A percentile compares a stretch with the other conserved stretches of the same genome.
Evolutionary conservation across 2,888 invertebrate genomes (phyloP).

Genomic region (Cephus rjabovi): DNA sequence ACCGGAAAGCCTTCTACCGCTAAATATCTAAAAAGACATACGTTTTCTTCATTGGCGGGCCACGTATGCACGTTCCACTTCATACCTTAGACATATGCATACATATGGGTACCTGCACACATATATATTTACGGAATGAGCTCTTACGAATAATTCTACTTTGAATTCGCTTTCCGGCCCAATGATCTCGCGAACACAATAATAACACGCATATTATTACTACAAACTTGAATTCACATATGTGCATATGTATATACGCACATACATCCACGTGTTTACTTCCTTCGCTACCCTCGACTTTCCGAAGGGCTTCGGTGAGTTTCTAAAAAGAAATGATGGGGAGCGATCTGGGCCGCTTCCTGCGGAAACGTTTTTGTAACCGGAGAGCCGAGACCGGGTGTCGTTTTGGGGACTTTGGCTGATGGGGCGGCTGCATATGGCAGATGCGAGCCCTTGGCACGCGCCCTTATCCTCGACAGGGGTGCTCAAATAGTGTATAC

Average conservation of each 20-base stretch:
- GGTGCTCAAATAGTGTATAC: constrained; percentile 43
- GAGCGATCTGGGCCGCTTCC: constrained; percentile 55
- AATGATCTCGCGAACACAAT: neutral
- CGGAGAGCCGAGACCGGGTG: constrained; percentile 27
- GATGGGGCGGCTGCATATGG: constrained; percentile 51
- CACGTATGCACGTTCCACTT: neutral
- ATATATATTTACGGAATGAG: neutral
- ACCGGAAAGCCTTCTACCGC: constrained; percentile 24
- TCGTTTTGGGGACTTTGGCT: constrained; percentile 39
- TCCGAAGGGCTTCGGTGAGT: constrained; percentile 1
- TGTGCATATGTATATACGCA: neutral
- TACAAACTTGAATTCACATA: neutral
- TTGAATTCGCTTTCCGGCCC: neutral
- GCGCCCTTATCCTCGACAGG: constrained; percentile 57
- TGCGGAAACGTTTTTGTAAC: constrained; percentile 63
- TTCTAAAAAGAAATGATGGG: constrained; percentile 5
- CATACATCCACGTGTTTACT: neutral
- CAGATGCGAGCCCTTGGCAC: constrained; percentile 62
- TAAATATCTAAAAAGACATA: neutral
- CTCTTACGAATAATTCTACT: neutral
- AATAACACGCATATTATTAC: neutral
- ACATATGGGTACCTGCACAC: neutral
- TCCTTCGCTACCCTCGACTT: neutral
- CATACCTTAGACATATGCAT: neutral
- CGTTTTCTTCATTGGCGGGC: neutral